Conservation (phyloP, 2,888 invertebrate species). For the Amphipyra tragopoginis region DNA sequence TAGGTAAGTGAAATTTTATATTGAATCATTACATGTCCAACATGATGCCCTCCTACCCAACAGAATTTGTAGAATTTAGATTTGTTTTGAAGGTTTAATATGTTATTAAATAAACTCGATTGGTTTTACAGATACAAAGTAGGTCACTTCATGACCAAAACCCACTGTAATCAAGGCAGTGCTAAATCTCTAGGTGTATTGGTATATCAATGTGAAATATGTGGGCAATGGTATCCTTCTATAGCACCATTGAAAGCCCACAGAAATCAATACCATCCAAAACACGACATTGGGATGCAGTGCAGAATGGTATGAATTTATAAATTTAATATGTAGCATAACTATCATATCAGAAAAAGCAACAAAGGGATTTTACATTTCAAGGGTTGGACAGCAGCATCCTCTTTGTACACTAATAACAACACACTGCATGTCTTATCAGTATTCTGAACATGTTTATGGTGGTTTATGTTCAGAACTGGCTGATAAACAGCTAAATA, state of each 20-base stretch:
- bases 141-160: conserved; percentile 81
- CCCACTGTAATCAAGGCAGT: conserved; percentile 63
- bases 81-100: background rate
- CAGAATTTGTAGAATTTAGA: too few relatives aligned
- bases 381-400: too few relatives aligned
- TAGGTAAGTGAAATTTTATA: conserved; percentile 68
- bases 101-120: background rate
- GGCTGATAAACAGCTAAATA: too few relatives aligned
- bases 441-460: too few relatives aligned
- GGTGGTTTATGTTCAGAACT: too few relatives aligned
- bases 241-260: conserved; percentile 75
- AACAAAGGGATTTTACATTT: too few relatives aligned
- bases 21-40: background rate
- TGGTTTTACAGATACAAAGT: conserved; percentile 79
- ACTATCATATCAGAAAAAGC: background rate
- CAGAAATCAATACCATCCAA: conserved; percentile 77
- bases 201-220: conserved; percentile 85
- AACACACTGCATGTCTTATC: too few relatives aligned
- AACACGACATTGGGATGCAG: conserved; percentile 65
- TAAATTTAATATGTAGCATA: background rate
- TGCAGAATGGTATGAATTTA: conserved; percentile 64
- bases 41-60: too few relatives aligned
- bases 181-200: conserved; percentile 63
- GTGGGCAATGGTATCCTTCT: conserved; percentile 76
- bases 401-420: too few relatives aligned